phyloP scores from a whole-genome alignment of 2,113 vertebrate genomes.

The Actenoides lindsayi region DNA sequence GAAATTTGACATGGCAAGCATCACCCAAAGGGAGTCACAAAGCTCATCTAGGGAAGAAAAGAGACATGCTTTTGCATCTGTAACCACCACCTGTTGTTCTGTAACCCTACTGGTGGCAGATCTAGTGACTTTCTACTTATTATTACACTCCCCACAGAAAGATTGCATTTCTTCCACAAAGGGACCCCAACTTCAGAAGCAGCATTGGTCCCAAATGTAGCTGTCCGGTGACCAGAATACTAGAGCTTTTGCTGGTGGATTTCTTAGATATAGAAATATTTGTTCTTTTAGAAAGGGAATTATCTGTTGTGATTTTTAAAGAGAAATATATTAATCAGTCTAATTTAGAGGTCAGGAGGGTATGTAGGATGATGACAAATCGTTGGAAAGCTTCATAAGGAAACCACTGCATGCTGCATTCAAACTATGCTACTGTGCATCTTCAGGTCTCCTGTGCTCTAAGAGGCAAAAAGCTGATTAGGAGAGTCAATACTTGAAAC shows the following conservation, averaged over 20 bases:
- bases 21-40: not conserved
- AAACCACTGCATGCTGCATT: not conserved
- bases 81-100: not conserved
- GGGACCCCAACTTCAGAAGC: not conserved
- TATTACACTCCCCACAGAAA: not conserved
- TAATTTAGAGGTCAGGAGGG: not conserved
- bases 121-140: not conserved
- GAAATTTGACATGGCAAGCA: constrained; percentile 27
- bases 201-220: not conserved
- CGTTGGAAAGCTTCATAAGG: not conserved
- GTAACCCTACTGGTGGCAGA: not conserved
- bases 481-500: not conserved
- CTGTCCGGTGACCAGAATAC: not conserved
- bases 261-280: not conserved
- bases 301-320: not conserved
- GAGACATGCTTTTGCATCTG: not conserved
- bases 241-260: not conserved
- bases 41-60: not conserved
- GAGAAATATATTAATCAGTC: not conserved
- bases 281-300: not conserved
- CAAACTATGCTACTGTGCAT: not conserved
- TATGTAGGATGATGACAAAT: not conserved
- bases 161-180: not conserved
- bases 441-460: not conserved
- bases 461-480: not conserved